Base-by-base conservation (phyloP, 2,888 invertebrate genomes). In the Drosophila formosana region DNA sequence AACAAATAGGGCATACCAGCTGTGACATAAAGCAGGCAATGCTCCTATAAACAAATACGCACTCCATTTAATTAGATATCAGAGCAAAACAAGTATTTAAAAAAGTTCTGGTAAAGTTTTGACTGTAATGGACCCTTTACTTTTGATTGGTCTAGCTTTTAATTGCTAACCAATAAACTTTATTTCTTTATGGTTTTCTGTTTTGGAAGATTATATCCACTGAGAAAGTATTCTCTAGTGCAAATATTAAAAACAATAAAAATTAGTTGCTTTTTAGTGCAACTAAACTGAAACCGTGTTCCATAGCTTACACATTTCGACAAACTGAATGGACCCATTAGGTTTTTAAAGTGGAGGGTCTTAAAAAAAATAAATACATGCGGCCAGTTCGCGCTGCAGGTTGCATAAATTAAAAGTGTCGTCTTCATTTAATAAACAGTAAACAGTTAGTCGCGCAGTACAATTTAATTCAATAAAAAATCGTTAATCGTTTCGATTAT, bases 1-100 rank as follows among this genome's bases (percentile, higher is more conserved):
- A 37, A 47, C 46, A 57, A 37, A 28, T 37, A 6, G 23, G 41
- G 41, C 41, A 41, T 55, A 41, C 13, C 45, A 46, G 39, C 30
- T 60, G 37, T 26, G 18, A 3, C 39, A 50, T 30, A 8, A 18
- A 5, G 4, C 4, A 34, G 3, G 7, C 0, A 25, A 18, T 7
- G 11, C 8, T 25, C 30, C 7, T 30, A 6, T 50, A 8, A 50
- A 23, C 39, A 37, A 37, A 37, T 37, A 4, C 11, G 11, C 1
- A 37, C 37, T 37, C n/a, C n/a, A 37, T 4, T 37, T 37, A 37
- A 11, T 25, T 52, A 26, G n/a, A 7, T n/a, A 4, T 5, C 3
- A 11, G 18, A 34, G 3, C 4, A 9, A 11, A 34, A 34, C 25
- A 23, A 25, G 13, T 3, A 11, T n/a, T 6, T 13, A 18, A 18